Evolutionary conservation across 2,888 invertebrate genomes (phyloP).

Genomic region (Stegana nigrithorax): DNA sequence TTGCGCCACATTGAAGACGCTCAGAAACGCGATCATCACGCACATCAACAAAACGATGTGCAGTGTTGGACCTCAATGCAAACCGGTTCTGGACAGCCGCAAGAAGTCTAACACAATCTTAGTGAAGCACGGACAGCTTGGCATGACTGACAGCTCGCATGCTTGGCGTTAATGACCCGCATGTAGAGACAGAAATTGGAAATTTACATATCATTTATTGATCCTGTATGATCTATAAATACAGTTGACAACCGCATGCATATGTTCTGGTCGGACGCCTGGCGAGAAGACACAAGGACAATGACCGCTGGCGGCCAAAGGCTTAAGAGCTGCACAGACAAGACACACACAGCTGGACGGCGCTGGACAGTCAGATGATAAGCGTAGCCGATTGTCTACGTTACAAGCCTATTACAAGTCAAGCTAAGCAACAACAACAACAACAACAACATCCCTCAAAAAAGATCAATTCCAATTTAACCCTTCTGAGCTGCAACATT

Average conservation of each 20-base stretch:
- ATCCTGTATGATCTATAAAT: conserved; percentile 23
- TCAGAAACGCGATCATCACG: conserved; percentile 44
- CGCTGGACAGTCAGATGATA: background rate
- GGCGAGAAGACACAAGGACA: conserved; percentile 18
- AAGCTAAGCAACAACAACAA: conserved; percentile 51
- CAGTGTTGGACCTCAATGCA: conserved; percentile 3
- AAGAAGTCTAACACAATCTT: background rate
- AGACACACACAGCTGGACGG: conserved; percentile 43
- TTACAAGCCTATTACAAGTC: conserved; percentile 7
- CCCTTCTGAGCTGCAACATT: conserved; percentile 33
- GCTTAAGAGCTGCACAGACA: too few relatives aligned
- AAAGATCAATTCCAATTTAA: conserved; percentile 39
- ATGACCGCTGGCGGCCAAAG: too few relatives aligned
- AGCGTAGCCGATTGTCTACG: background rate
- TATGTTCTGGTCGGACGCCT: conserved; percentile 15
- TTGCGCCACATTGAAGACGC: conserved; percentile 24
- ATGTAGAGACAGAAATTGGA: conserved; percentile 27
- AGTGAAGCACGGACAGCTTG: background rate
- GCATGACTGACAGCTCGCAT: conserved; percentile 29
- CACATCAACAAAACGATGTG: conserved; percentile 27
- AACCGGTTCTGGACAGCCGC: conserved; percentile 63
- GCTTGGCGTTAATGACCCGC: conserved; percentile 43
- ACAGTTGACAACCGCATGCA: background rate
- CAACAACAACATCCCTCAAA: too few relatives aligned
- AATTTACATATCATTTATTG: conserved; percentile 43